Evolutionary conservation across 2,888 invertebrate species (phyloP).

Genomic region (Beris morrisii): DNA sequence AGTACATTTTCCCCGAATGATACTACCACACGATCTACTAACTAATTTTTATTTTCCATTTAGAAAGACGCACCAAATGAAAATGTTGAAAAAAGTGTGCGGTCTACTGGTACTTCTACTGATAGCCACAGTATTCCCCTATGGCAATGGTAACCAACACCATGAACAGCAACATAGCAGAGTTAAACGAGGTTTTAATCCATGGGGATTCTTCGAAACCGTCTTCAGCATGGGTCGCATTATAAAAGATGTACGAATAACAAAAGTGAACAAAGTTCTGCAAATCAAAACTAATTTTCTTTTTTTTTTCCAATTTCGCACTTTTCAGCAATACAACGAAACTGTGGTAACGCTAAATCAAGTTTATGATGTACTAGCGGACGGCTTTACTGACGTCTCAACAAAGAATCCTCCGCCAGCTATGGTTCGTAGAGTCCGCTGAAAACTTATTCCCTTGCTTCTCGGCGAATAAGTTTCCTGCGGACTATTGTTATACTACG

Average conservation of each 20-base stretch:
- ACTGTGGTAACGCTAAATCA: conserved; percentile 50
- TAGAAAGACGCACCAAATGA: neutral
- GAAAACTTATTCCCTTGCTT: neutral
- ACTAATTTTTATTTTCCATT: too few relatives aligned
- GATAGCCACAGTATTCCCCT: conserved; percentile 9
- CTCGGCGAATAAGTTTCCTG: neutral
- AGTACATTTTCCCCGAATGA: too few relatives aligned
- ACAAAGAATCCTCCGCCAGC: conserved; percentile 22
- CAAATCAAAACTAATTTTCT: conserved; percentile 20
- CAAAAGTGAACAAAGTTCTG: conserved; percentile 4
- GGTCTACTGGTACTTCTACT: conserved; percentile 14
- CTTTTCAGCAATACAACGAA: conserved; percentile 53
- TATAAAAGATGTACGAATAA: conserved; percentile 48
- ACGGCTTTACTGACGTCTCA: conserved; percentile 44
- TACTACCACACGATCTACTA: too few relatives aligned
- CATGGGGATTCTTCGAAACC: conserved; percentile 52
- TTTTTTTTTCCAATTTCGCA: conserved; percentile 16
- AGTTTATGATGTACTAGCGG: conserved; percentile 51
- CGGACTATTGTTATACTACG: neutral
- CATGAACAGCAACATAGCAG: conserved; percentile 37
- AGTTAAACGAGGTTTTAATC: conserved; percentile 43
- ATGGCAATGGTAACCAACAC: conserved; percentile 38
- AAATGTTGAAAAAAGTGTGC: conserved; percentile 22
- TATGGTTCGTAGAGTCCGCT: conserved; percentile 13
- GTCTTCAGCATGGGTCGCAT: conserved; percentile 50